Evolutionary conservation across 2,888 invertebrate genomes (phyloP).

Genomic region (Vanessa cardui): DNA sequence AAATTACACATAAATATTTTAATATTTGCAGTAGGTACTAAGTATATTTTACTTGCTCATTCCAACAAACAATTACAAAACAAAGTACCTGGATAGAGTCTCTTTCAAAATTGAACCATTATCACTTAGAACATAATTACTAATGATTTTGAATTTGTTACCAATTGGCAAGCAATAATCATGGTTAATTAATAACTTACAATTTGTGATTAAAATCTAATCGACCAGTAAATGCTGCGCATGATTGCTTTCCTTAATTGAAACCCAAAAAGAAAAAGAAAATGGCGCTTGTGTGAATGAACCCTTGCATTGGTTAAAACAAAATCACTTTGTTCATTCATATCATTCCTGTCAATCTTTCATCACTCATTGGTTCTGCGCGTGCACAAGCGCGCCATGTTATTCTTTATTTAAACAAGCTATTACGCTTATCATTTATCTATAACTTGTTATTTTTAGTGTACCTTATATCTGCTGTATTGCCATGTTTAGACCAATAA

Average conservation of each 20-base stretch:
- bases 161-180: neutral
- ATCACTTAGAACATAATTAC: too few species aligned
- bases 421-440: conserved; percentile 46
- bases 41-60: too few species aligned
- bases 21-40: too few species aligned
- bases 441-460: conserved; percentile 41
- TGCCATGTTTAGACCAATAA: conserved; percentile 34
- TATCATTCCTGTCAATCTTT: conserved; percentile 47
- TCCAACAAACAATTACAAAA: too few species aligned
- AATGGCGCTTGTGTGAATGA: conserved; percentile 22
- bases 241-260: conserved; percentile 5
- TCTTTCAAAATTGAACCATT: too few species aligned
- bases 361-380: conserved; percentile 48
- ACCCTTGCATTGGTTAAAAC: conserved; percentile 37
- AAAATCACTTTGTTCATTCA: conserved; percentile 34
- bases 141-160: too few species aligned
- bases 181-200: neutral
- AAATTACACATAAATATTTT: too few species aligned
- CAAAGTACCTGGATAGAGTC: too few species aligned
- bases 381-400: conserved; percentile 44
- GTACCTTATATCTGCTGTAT: conserved; percentile 26
- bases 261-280: conserved; percentile 12
- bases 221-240: neutral
- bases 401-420: conserved; percentile 40
- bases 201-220: conserved; percentile 8